A percentile compares a stretch with the other conserved stretches of the same genome.
Evolutionary conservation across 2,888 invertebrate species (phyloP).

Genomic region (Lycophotia porphyrea): DNA sequence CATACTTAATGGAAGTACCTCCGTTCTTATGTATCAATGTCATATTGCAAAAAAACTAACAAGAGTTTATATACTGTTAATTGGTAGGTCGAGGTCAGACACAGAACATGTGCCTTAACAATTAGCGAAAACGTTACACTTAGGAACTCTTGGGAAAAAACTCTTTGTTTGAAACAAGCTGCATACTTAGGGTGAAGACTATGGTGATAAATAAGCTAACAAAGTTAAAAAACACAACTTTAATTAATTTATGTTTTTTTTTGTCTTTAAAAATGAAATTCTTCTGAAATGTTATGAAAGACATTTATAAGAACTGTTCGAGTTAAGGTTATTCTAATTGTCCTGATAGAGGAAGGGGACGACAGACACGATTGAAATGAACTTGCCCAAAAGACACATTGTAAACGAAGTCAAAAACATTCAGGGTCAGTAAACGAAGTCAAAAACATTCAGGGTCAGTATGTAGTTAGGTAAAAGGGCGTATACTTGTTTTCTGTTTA

Average conservation of each 20-base stretch:
- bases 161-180: constrained; percentile 26
- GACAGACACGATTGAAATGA: background rate
- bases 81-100: constrained; percentile 42
- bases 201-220: constrained; percentile 11
- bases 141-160: constrained; percentile 28
- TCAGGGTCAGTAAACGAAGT: no score
- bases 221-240: background rate
- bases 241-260: background rate
- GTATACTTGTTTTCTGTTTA: no score
- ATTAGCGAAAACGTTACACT: constrained; percentile 47
- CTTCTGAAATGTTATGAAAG: background rate
- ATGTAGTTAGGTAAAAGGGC: no score
- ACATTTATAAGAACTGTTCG: background rate
- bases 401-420: no score
- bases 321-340: background rate
- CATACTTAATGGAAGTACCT: background rate
- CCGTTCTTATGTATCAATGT: constrained; percentile 32
- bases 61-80: constrained; percentile 47
- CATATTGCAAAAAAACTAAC: constrained; percentile 32
- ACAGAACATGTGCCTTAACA: constrained; percentile 9
- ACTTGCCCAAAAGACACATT: background rate
- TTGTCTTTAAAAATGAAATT: no score
- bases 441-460: no score
- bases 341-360: background rate
- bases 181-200: background rate